phyloP scores from a whole-genome alignment of 2,888 invertebrate species.

The Caenorhabditis sp. region DNA sequence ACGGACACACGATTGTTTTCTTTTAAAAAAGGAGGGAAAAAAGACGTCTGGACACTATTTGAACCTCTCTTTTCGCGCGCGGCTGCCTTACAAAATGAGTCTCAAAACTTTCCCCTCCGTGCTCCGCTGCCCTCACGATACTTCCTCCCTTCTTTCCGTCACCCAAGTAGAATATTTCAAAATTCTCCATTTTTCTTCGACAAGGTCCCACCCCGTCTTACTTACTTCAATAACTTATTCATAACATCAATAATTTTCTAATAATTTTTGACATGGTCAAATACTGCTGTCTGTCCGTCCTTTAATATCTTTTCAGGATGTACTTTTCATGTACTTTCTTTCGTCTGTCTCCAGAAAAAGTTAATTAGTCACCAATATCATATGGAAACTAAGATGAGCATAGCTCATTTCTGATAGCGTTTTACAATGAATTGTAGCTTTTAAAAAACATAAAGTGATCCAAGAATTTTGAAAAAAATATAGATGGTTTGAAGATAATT shows the following conservation, averaged over 20 bases:
- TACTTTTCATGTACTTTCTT: no score
- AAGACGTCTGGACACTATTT: conserved; percentile 36
- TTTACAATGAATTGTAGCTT: no score
- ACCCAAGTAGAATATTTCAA: background rate
- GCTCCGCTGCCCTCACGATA: conserved; percentile 10
- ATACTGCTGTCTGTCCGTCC: no score
- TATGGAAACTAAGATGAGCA: no score
- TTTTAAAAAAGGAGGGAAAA: conserved; percentile 31
- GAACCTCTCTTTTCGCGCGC: conserved; percentile 32
- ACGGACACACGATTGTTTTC: conserved; percentile 52
- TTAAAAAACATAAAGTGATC: no score
- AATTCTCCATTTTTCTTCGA: background rate
- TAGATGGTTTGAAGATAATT: no score
- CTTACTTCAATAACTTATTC: background rate
- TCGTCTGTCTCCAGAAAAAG: no score
- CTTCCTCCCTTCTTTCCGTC: background rate
- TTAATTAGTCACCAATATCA: no score
- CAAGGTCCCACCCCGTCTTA: no score
- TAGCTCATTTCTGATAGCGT: no score
- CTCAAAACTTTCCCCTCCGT: conserved; percentile 25
- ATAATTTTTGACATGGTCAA: conserved; percentile 1
- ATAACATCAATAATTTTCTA: background rate
- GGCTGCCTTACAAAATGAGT: conserved; percentile 12
- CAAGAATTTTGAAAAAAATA: no score
- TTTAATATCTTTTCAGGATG: no score